phyloP scores from a whole-genome alignment of 1,140 invertebrate species.

The Stenopsyche tienmushanensis region DNA sequence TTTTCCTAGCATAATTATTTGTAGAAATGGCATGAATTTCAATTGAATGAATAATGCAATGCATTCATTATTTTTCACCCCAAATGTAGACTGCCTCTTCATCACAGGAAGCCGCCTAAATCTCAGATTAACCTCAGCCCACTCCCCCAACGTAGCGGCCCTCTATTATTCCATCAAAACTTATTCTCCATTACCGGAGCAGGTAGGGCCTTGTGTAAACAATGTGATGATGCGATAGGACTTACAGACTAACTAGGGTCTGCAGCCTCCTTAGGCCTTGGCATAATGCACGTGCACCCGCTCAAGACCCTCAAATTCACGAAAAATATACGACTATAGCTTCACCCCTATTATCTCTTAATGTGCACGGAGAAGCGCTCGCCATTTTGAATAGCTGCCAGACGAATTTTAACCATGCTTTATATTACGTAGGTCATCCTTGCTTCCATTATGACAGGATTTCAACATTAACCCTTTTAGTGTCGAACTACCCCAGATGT shows the following conservation, averaged over 20 bases:
- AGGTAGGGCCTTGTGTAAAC: neutral
- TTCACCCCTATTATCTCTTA: slow-evolving; percentile 2
- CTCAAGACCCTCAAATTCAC: neutral
- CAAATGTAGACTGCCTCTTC: too few relatives aligned
- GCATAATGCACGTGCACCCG: neutral
- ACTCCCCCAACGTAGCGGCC: neutral
- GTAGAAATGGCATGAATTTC: too few relatives aligned
- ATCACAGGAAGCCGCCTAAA: too few relatives aligned
- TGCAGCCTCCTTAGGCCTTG: neutral
- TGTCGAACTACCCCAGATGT: neutral
- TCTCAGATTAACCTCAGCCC: too few relatives aligned
- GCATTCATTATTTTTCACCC: too few relatives aligned
- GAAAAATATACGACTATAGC: slow-evolving; percentile 9
- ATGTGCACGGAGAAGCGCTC: neutral
- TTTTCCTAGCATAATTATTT: too few relatives aligned
- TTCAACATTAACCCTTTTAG: too few relatives aligned
- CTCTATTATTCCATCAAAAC: slow-evolving; percentile 5
- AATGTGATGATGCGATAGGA: slow-evolving; percentile 4
- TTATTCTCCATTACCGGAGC: neutral
- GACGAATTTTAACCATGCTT: neutral
- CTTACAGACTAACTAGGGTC: neutral
- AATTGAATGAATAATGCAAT: too few relatives aligned
- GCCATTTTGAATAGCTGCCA: neutral
- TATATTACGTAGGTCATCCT: neutral
- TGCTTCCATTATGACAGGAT: neutral